These are phyloP conservation scores for Phylloscopus whistleri DNA, from an alignment of 2,113 vertebrate genomes.

Conservation along the genomic window DNA sequence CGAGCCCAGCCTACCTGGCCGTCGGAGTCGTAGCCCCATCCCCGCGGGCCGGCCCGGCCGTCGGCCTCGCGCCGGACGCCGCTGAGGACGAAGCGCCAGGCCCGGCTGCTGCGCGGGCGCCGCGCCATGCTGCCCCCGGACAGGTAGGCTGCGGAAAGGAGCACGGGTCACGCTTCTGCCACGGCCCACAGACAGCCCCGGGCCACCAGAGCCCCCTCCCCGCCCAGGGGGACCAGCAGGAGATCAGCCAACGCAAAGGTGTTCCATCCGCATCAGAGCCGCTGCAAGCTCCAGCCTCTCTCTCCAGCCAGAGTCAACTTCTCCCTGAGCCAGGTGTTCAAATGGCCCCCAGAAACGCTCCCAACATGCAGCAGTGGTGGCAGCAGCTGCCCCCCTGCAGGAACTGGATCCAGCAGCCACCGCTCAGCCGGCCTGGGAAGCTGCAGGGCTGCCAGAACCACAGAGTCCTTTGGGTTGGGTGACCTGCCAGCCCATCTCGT, in stretches of 20 bases:
- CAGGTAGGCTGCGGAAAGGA: conserved; percentile 7
- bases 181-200: rapidly evolving
- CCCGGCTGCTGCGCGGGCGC: conserved; percentile 85
- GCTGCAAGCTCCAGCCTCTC: not conserved
- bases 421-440: not conserved
- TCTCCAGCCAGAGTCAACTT: not conserved
- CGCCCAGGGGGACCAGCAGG: rapidly evolving
- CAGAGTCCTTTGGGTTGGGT: not conserved
- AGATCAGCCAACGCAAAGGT: too few relatives aligned
- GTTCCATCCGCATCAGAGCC: rapidly evolving
- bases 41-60: conserved; percentile 66
- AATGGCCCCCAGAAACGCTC: rapidly evolving
- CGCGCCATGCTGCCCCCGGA: conserved; percentile 80
- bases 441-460: not conserved
- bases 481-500: not conserved
- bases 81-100: conserved; percentile 89
- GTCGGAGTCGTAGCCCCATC: conserved; percentile 81
- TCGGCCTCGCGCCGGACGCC: conserved; percentile 85
- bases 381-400: not conserved
- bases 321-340: not conserved
- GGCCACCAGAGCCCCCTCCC: not conserved
- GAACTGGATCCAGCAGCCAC: rapidly evolving
- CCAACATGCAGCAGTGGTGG: rapidly evolving
- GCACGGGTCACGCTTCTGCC: not conserved
- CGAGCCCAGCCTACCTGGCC: conserved; percentile 78